Conservation (phyloP, 2,113 vertebrate species). For the Archilochus colubris region DNA sequence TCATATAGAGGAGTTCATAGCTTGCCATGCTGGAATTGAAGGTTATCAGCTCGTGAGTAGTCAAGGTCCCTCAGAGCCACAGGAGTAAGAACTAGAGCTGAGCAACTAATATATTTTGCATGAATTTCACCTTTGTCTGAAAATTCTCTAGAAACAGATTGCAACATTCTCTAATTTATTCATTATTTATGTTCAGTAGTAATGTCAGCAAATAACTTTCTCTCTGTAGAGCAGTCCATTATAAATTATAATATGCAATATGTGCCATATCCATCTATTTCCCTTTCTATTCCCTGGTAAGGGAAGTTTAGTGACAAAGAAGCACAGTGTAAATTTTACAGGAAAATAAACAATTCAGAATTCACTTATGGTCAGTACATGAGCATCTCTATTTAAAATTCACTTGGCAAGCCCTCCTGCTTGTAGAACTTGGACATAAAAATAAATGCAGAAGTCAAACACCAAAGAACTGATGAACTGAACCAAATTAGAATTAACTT, state of each 20-base stretch:
- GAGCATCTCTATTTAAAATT: slow-evolving; percentile 11
- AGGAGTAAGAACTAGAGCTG: not conserved
- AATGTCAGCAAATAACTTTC: not conserved
- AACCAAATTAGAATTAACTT: slow-evolving; percentile 36
- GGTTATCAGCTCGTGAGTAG: not conserved
- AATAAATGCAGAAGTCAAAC: slow-evolving; percentile 34
- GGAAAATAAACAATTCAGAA: not conserved
- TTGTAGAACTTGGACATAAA: slow-evolving; percentile 11
- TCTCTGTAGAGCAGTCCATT: not conserved
- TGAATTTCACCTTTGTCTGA: slow-evolving; percentile 22
- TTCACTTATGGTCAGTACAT: not conserved
- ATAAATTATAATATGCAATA: not conserved
- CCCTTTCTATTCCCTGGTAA: not conserved
- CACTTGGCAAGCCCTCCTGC: not conserved
- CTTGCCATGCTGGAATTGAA: not conserved
- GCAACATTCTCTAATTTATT: slow-evolving; percentile 31
- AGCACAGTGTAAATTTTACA: not conserved
- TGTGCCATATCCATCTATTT: not conserved
- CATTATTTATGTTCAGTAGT: slow-evolving; percentile 15
- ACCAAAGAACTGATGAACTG: not conserved
- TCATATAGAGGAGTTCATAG: not conserved
- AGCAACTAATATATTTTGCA: slow-evolving; percentile 1
- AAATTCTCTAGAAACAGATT: not conserved
- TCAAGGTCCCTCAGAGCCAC: not conserved
- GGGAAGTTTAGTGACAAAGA: not conserved